Conservation (phyloP, 2,113 vertebrate genomes). For the Phylloscopus trochiloides region DNA sequence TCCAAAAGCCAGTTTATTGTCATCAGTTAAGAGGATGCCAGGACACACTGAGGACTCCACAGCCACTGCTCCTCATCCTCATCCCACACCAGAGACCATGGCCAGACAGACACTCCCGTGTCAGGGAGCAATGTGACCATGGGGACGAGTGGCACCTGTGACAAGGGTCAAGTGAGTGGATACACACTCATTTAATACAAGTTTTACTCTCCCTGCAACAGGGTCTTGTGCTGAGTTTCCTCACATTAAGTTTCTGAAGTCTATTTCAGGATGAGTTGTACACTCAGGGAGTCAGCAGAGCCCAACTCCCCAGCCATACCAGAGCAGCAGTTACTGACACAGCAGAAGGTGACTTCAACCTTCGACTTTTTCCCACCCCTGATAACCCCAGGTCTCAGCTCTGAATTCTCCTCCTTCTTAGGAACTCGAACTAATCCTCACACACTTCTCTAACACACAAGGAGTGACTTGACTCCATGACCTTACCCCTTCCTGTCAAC, state of each 20-base stretch:
- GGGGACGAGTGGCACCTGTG: background rate
- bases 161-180: background rate
- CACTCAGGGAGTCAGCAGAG: background rate
- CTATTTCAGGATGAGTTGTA: background rate
- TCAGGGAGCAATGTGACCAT: rapidly evolving
- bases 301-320: rapidly evolving
- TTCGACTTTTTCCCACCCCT: background rate
- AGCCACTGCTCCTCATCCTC: background rate
- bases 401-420: background rate
- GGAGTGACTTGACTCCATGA: background rate
- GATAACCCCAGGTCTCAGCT: rapidly evolving
- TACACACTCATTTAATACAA: rapidly evolving
- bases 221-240: background rate
- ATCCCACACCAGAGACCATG: background rate
- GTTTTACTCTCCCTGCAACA: background rate
- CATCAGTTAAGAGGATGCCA: background rate
- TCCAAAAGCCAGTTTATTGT: background rate
- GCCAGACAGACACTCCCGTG: background rate
- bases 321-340: background rate
- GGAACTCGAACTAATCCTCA: background rate
- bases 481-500: background rate
- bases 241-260: background rate
- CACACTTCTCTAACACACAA: background rate
- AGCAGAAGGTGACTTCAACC: background rate
- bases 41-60: background rate